Evolutionary conservation across 2,113 vertebrate species (phyloP), one percentile per base, ranked within the genome.

Genomic region (Phrynocephalus versicolor): DNA sequence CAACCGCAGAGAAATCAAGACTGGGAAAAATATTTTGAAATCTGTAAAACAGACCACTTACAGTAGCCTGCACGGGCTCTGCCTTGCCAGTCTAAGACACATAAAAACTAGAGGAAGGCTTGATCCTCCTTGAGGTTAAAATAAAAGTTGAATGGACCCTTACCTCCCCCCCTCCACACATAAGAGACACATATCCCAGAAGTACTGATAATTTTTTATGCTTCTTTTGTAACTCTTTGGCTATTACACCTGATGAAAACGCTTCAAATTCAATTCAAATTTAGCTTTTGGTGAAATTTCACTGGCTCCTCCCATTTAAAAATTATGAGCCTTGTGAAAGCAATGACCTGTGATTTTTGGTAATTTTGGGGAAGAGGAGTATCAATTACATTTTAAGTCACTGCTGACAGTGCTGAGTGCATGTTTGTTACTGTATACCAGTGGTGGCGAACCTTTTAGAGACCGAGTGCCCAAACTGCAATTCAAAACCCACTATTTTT

Each of bases 1-100:
- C 19, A 41, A 57, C 1, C 84, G 74, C 58, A 79, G 7, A 64
- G 73, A 90, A 90, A 83, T 85, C 19, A 84, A 85, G 15, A 69
- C 19, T 45, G 86, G 19, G 64, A 41, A 79, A 90, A 77, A 4
- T 30, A 74, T 88, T 25, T 23, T 78, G 87, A 87, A 27, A 64
- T 39, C 37, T 41, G 3, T 65, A 51, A 6, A 3, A 64, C 25
- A 25, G 25, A 65, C 19, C 23, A 65, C 9, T 51, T 51, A 51
- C 5, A 10, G 45, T 10, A 51, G 45, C 45, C 45, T 51, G 10
- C 45, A 25, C 27, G 21, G 27, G 21, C 64, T 27, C 64, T 4
- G 9, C 8, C 27, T 65, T 25, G 6, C 23, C 62, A 19, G 21
- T 25, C 25, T 65, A 8, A 65, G 23, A 65, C 23, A 25, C 27